phyloP scores from a whole-genome alignment of 2,113 vertebrate species.

The Alectura lathami region DNA sequence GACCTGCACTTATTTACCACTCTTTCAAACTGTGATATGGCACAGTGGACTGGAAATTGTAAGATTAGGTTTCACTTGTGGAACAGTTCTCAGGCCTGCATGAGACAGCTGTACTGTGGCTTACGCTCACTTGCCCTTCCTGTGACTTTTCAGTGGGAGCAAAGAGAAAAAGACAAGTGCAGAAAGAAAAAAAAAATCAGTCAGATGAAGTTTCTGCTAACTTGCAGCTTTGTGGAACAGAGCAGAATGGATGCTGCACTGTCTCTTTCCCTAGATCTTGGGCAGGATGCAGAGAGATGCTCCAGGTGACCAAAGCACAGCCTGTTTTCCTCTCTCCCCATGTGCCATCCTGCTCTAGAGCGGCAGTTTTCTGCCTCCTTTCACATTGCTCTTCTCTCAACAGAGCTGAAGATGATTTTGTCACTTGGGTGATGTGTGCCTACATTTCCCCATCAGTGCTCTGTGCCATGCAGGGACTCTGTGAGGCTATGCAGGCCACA shows the following conservation, averaged over 20 bases:
- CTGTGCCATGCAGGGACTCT: neutral
- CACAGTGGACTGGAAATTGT: neutral
- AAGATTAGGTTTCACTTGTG: neutral
- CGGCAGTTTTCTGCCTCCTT: neutral
- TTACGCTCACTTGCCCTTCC: neutral
- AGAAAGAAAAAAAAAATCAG: neutral
- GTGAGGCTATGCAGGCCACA: accelerated
- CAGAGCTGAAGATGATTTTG: neutral
- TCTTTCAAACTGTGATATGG: neutral
- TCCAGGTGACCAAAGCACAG: neutral
- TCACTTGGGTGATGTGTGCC: neutral
- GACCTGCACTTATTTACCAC: conserved; percentile 1
- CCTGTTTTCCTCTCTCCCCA: neutral
- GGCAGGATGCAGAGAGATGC: neutral
- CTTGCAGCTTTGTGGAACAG: neutral
- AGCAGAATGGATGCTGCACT: accelerated
- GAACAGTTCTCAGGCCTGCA: neutral
- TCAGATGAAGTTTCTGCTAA: neutral
- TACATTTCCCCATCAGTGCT: neutral
- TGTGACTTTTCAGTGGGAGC: neutral
- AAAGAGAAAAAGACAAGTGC: neutral
- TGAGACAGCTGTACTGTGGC: neutral
- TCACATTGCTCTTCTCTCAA: neutral
- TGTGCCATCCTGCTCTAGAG: neutral
- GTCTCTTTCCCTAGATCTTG: neutral